Evolutionary conservation across 2,797 vertebrate genomes (phyloP).

Genomic region (Psittacula derbiana): DNA sequence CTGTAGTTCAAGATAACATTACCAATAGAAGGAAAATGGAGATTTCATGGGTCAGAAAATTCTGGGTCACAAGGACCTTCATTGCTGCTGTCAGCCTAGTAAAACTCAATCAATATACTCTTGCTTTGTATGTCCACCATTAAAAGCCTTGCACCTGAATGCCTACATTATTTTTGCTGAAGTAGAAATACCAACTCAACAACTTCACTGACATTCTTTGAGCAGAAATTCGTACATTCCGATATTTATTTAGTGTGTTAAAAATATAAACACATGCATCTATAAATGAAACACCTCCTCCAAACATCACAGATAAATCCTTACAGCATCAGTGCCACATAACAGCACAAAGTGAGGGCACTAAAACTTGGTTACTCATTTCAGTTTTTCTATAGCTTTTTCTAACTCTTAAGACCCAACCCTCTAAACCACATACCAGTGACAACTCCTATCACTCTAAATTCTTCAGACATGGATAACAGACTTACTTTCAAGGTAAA

Average conservation of each 20-base stretch:
- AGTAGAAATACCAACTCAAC: not conserved
- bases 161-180: not conserved
- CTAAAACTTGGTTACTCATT: not conserved
- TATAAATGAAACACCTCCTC: not conserved
- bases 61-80: constrained; percentile 63
- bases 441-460: not conserved
- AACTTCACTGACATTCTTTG: not conserved
- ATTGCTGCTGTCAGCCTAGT: constrained; percentile 21
- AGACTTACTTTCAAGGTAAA: not conserved
- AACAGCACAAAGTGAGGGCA: not conserved
- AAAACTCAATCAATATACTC: constrained; percentile 38
- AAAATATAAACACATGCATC: not conserved
- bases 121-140: not conserved
- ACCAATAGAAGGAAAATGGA: constrained; percentile 54
- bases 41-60: constrained; percentile 71
- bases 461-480: not conserved
- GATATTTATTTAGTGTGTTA: not conserved
- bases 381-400: not conserved
- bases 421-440: not conserved
- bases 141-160: constrained; percentile 19
- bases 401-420: not conserved
- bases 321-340: rapidly evolving
- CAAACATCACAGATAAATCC: not conserved
- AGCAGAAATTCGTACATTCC: not conserved
- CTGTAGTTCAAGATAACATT: constrained; percentile 44